Percentiles rank a stretch among this genome's conserved stretches.
These are phyloP conservation scores for Acrocephalus scirpaceus DNA, from an alignment of 2,797 vertebrate species.

Conservation along the genomic window DNA sequence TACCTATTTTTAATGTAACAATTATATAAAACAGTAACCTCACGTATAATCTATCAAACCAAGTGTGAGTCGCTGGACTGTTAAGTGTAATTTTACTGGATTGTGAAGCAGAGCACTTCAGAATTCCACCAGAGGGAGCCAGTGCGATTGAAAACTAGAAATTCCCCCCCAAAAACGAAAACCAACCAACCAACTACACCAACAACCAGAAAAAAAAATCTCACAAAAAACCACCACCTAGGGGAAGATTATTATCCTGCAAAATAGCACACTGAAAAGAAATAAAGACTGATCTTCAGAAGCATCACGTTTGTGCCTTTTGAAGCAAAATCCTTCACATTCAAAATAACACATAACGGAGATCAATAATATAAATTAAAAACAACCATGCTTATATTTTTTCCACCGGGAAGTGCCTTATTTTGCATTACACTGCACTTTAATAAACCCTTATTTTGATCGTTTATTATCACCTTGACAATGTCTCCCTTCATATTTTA, in stretches of 20 bases:
- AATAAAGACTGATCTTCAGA: not conserved
- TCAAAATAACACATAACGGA: not conserved
- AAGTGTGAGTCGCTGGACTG: not conserved
- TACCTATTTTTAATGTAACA: not conserved
- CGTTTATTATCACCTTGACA: not conserved
- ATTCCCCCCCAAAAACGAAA: not conserved
- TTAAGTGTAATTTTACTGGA: too few relatives aligned
- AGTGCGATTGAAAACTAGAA: not conserved
- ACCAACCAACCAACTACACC: too few relatives aligned
- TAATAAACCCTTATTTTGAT: not conserved
- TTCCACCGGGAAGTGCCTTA: not conserved
- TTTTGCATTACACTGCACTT: not conserved
- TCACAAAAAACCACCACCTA: too few relatives aligned
- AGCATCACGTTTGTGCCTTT: not conserved
- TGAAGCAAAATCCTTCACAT: not conserved
- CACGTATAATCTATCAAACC: not conserved
- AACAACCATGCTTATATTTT: not conserved
- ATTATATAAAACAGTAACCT: not conserved
- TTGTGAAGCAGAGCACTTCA: not conserved
- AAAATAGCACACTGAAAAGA: not conserved
- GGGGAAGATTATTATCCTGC: not conserved
- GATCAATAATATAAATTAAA: not conserved
- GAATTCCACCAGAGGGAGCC: slow-evolving; percentile 58
- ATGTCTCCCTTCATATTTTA: not conserved
- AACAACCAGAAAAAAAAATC: too few relatives aligned